Evolutionary conservation across 2,113 vertebrate species (phyloP).

Genomic region (Propithecus coquereli): DNA sequence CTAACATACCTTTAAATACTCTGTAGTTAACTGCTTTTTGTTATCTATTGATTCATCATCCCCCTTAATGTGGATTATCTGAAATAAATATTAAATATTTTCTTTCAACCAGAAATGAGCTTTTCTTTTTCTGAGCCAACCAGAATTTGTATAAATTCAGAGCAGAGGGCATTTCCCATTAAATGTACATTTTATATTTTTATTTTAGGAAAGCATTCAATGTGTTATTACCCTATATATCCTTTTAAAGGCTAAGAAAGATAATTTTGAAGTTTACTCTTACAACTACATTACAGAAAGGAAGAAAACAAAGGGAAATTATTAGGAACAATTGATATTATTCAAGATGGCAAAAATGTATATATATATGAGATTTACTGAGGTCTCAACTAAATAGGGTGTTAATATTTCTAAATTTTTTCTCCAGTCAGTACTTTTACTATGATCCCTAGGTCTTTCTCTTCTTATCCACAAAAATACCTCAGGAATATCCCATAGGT

Average conservation of each 20-base stretch:
- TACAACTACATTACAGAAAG: background rate
- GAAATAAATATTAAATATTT: background rate
- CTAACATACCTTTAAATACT: background rate
- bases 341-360: background rate
- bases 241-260: background rate
- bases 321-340: background rate
- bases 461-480: background rate
- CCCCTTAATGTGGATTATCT: background rate
- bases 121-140: background rate
- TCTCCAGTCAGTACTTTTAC: background rate
- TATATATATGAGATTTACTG: background rate
- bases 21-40: background rate
- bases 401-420: background rate
- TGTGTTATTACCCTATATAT: background rate
- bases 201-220: background rate
- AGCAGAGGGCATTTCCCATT: background rate
- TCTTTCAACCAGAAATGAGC: background rate
- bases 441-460: background rate
- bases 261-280: background rate
- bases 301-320: background rate
- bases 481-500: background rate
- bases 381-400: background rate
- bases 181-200: background rate
- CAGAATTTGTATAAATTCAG: background rate
- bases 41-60: background rate